A percentile compares a stretch with the other conserved stretches of the same genome.
Conservation (phyloP, 2,888 invertebrate species). For the Pyrrhosoma nymphula region DNA sequence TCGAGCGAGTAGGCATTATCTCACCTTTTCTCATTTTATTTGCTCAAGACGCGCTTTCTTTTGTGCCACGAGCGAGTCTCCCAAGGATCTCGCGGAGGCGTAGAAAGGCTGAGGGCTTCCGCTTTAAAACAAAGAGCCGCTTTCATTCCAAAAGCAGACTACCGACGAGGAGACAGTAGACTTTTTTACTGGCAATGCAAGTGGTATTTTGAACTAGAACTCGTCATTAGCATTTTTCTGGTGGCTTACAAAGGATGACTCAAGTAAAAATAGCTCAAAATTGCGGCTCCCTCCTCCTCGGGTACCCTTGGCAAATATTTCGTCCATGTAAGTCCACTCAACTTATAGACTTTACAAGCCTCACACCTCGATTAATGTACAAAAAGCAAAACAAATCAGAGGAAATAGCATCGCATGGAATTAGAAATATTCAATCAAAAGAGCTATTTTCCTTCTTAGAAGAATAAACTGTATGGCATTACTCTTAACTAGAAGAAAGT, state of each 20-base stretch:
- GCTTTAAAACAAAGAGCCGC: neutral
- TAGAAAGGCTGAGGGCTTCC: neutral
- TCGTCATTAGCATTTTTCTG: neutral
- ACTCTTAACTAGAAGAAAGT: too few relatives aligned
- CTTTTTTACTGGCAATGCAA: neutral
- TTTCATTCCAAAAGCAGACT: neutral
- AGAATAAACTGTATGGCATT: too few relatives aligned
- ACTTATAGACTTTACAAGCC: too few relatives aligned
- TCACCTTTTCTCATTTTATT: neutral
- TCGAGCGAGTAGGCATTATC: neutral
- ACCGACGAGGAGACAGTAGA: neutral
- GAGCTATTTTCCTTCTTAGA: too few relatives aligned
- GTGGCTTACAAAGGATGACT: neutral
- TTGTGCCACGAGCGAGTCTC: neutral
- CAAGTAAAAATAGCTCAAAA: too few relatives aligned
- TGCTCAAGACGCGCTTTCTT: neutral
- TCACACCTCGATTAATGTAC: too few relatives aligned
- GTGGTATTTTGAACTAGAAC: neutral
- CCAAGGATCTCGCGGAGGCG: neutral
- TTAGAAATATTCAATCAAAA: too few relatives aligned
- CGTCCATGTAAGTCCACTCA: too few relatives aligned
- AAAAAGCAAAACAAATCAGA: too few relatives aligned
- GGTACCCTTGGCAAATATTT: too few relatives aligned
- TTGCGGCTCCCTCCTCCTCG: too few relatives aligned
- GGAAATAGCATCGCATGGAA: too few relatives aligned